phyloP scores from a whole-genome alignment of 2,797 vertebrate genomes.

The Rhinichthys osculus region DNA sequence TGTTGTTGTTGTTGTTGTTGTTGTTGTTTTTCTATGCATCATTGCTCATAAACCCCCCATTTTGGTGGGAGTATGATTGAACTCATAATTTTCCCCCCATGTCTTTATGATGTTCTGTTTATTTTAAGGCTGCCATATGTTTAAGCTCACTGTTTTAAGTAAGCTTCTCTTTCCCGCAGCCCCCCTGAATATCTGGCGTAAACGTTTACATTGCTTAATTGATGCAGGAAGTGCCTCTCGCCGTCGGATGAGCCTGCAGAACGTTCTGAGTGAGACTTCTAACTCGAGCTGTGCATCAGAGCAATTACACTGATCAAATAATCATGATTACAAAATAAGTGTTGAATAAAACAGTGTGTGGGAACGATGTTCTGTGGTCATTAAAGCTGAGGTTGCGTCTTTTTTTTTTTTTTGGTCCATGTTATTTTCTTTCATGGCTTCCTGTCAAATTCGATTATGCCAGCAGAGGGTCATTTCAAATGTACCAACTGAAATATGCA shows the following conservation, averaged over 20 bases:
- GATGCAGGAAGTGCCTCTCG: slow-evolving; percentile 50
- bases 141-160: slow-evolving; percentile 67
- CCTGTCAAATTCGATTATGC: slow-evolving; percentile 19
- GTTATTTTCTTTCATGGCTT: not conserved
- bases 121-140: slow-evolving; percentile 38
- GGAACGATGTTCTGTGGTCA: slow-evolving; percentile 41
- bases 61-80: slow-evolving; percentile 42
- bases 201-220: slow-evolving; percentile 16
- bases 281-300: slow-evolving; percentile 25
- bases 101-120: slow-evolving; percentile 30
- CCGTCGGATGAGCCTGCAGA: slow-evolving; percentile 12
- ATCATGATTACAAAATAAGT: slow-evolving; percentile 52
- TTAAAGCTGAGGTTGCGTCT: slow-evolving; percentile 30
- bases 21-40: slow-evolving; percentile 67
- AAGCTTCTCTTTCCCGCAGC: slow-evolving; percentile 47
- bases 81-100: not conserved
- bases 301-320: slow-evolving; percentile 40
- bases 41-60: slow-evolving; percentile 67
- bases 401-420: not conserved
- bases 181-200: slow-evolving; percentile 40
- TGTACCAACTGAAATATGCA: slow-evolving; percentile 27
- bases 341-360: slow-evolving; percentile 54
- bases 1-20: slow-evolving; percentile 39
- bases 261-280: not conserved
- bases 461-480: not conserved